Percentiles rank a stretch among this genome's conserved stretches.
These are phyloP conservation scores for Lepidochrysops patricia DNA, from an alignment of 2,888 invertebrate genomes.

Conservation along the genomic window DNA sequence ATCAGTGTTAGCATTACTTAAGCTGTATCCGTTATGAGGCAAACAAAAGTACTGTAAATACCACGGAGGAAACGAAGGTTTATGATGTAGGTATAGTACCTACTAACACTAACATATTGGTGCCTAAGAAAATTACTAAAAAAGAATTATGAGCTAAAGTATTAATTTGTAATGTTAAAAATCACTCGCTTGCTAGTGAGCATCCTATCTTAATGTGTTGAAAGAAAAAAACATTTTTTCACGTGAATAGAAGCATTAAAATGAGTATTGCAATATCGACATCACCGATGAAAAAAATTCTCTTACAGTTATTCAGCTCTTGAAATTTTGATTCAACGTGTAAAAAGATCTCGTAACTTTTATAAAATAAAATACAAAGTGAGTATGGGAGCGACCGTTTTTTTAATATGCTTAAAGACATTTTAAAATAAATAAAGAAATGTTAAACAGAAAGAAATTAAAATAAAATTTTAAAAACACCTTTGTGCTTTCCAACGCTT, in stretches of 20 bases:
- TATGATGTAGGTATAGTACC: not conserved
- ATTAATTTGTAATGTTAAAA: no score
- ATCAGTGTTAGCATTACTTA: conserved; percentile 36
- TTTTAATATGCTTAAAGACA: conserved; percentile 1
- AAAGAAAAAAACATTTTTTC: no score
- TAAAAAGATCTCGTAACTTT: not conserved
- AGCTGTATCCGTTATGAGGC: conserved; percentile 30
- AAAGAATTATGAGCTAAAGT: not conserved
- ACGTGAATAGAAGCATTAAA: no score
- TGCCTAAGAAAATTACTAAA: not conserved
- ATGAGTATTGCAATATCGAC: no score
- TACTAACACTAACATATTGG: not conserved
- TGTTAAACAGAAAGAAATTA: not conserved
- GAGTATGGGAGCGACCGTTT: not conserved
- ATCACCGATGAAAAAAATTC: no score
- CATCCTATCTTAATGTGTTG: no score
- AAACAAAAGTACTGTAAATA: conserved; percentile 23
- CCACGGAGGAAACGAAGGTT: not conserved
- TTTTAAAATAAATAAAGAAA: conserved; percentile 2
- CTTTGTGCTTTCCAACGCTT: conserved; percentile 17
- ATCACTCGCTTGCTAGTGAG: no score
- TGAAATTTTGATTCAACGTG: no score
- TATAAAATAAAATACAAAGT: not conserved
- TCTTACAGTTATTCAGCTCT: no score
- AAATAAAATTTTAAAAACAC: conserved; percentile 8